These are phyloP conservation scores for Drosophila colorata DNA, from an alignment of 2,888 invertebrate species.

Conservation along the genomic window DNA sequence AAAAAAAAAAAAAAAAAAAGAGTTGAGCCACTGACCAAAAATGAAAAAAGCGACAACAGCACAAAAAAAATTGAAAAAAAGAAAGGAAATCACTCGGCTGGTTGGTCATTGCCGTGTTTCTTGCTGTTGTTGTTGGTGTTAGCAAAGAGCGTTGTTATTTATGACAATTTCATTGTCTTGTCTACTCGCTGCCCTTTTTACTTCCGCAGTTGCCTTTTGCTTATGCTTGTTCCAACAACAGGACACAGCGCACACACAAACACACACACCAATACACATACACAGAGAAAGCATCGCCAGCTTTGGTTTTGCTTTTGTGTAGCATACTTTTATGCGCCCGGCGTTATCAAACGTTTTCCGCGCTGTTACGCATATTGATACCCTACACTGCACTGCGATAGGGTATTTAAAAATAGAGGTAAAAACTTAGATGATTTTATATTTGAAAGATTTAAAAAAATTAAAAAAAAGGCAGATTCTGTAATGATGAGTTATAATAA, in stretches of 20 bases:
- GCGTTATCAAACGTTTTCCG: constrained; percentile 79
- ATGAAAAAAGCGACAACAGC: constrained; percentile 8
- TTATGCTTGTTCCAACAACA: constrained; percentile 46
- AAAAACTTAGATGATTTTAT: background rate
- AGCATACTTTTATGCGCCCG: constrained; percentile 63
- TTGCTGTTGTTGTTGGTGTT: constrained; percentile 38
- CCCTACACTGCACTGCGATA: background rate
- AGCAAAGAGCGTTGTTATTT: constrained; percentile 69
- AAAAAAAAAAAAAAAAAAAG: constrained; percentile 47
- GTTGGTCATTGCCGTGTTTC: constrained; percentile 52
- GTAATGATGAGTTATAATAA: no score
- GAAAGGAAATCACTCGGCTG: constrained; percentile 67
- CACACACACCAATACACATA: constrained; percentile 11
- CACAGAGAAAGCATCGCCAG: constrained; percentile 19
- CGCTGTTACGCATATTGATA: constrained; percentile 75
- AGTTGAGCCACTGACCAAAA: constrained; percentile 74
- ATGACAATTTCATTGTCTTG: constrained; percentile 79
- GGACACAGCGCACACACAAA: constrained; percentile 21
- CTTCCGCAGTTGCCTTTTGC: constrained; percentile 66
- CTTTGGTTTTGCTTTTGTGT: constrained; percentile 47
- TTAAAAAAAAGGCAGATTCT: no score
- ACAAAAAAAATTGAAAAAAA: constrained; percentile 10
- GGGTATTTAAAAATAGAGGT: constrained; percentile 1
- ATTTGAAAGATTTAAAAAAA: no score
- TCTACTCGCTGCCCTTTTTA: constrained; percentile 68